phyloP scores from a whole-genome alignment of 2,797 vertebrate genomes.

The Vultur gryphus region DNA sequence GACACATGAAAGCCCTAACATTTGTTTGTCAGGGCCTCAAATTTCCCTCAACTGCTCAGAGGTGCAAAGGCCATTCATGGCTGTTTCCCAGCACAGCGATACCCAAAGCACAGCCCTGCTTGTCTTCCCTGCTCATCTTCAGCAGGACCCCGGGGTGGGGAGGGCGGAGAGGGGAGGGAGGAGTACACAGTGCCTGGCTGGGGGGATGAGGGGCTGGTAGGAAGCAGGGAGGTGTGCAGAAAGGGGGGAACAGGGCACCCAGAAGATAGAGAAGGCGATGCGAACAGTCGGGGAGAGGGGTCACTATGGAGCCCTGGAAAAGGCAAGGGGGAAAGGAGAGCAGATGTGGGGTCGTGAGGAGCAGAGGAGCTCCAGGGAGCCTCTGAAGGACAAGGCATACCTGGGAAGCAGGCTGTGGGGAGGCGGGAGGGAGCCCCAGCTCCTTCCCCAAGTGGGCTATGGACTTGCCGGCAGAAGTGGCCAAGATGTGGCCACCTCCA shows the following conservation, averaged over 20 bases:
- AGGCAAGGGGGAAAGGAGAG: not conserved
- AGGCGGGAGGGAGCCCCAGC: not conserved
- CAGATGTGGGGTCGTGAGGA: fast-evolving
- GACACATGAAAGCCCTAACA: not conserved
- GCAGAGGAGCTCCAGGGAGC: not conserved
- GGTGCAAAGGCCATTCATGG: not conserved
- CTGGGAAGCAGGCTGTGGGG: not conserved
- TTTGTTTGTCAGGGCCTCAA: not conserved
- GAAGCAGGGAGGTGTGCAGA: not conserved
- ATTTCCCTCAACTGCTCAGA: not conserved
- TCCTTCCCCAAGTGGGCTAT: fast-evolving
- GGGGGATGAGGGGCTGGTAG: too few species aligned
- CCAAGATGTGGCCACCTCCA: not conserved
- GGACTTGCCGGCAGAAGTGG: not conserved
- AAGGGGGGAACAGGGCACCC: not conserved
- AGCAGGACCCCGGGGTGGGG: too few species aligned
- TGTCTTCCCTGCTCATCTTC: not conserved
- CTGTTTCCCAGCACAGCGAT: not conserved
- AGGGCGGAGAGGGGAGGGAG: not conserved
- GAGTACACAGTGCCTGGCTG: not conserved
- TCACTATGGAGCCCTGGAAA: not conserved
- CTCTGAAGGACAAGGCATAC: not conserved
- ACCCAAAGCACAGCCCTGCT: not conserved
- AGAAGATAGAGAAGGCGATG: not conserved
- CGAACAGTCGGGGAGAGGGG: not conserved